Conservation (phyloP, 1,140 invertebrate species). For the Sinella curviseta region DNA sequence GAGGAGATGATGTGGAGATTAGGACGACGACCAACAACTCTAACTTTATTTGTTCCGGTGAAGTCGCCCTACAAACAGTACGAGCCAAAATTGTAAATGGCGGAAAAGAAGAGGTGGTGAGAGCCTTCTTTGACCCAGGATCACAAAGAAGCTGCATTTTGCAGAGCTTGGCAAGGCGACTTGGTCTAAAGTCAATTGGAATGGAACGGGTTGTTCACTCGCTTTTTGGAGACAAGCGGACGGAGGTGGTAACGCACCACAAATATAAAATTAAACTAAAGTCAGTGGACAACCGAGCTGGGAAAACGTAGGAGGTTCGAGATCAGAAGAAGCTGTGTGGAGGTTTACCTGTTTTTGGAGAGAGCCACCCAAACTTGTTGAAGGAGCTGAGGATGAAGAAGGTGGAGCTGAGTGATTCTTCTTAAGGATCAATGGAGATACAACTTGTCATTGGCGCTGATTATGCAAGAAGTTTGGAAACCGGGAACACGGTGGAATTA, state of each 20-base stretch:
- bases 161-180: background rate
- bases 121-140: conserved; percentile 14
- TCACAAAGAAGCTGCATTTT: conserved; percentile 8
- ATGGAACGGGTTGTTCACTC: background rate
- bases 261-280: no score
- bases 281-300: background rate
- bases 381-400: no score
- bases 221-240: background rate
- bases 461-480: no score
- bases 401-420: no score
- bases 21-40: background rate
- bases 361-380: background rate
- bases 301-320: background rate
- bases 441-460: no score
- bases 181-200: background rate
- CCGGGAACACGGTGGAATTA: no score
- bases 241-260: background rate
- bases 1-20: background rate
- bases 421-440: no score
- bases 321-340: background rate
- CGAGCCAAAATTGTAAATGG: background rate
- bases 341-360: background rate
- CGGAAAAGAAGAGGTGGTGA: conserved; percentile 1
- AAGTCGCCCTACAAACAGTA: conserved; percentile 24
- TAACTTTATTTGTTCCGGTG: background rate